Conservation (phyloP, 2,797 vertebrate genomes). For the Falco peregrinus region DNA sequence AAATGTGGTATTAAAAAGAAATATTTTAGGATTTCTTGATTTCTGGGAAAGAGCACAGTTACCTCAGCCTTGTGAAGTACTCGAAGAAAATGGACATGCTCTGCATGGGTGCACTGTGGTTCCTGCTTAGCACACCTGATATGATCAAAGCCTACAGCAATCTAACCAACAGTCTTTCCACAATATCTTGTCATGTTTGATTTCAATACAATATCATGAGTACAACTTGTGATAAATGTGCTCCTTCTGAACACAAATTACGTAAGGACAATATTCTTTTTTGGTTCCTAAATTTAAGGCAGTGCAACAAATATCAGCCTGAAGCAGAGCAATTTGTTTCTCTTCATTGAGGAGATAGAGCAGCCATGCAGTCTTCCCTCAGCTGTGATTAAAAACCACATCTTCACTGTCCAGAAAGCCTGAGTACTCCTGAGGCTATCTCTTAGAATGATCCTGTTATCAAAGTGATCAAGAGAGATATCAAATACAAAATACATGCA, state of each 20-base stretch:
- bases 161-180: background rate
- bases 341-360: background rate
- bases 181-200: background rate
- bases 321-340: background rate
- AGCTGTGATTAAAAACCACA: background rate
- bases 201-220: background rate
- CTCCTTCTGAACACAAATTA: background rate
- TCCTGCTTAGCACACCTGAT: background rate
- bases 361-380: background rate
- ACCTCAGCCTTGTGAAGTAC: background rate
- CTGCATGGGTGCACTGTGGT: accelerated
- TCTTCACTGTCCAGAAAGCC: background rate
- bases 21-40: background rate
- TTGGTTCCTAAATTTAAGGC: background rate
- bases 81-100: background rate
- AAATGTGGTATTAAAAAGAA: background rate
- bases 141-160: background rate
- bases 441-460: background rate
- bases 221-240: background rate
- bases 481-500: background rate
- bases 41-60: background rate
- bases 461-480: background rate
- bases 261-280: background rate
- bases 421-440: background rate
- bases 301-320: background rate